phyloP scores from a whole-genome alignment of 2,797 vertebrate species.

The Acipenser oxyrinchus region DNA sequence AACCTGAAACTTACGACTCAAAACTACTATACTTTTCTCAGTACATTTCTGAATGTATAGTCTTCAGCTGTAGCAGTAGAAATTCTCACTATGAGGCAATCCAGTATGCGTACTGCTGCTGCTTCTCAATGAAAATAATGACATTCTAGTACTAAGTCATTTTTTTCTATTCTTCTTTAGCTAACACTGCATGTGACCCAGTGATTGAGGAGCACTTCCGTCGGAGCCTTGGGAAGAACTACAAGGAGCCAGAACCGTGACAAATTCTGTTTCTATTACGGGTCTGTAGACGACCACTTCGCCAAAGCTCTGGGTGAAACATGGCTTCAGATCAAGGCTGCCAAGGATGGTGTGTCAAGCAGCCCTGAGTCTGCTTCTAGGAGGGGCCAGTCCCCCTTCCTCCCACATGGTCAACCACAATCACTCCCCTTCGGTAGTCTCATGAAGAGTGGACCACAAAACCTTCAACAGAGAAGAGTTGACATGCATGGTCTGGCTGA shows the following conservation, averaged over 20 bases:
- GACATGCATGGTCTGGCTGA: constrained; percentile 64
- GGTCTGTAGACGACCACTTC: constrained; percentile 95
- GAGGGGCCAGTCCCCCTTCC: constrained; percentile 85
- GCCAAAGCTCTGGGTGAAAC: constrained; percentile 95
- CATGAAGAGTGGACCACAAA: constrained; percentile 58
- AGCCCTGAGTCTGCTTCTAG: constrained; percentile 72
- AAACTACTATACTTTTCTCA: no score
- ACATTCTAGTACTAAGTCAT: neutral
- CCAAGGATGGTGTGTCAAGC: constrained; percentile 67
- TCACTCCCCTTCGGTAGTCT: constrained; percentile 91
- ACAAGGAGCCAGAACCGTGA: constrained; percentile 88
- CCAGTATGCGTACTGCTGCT: no score
- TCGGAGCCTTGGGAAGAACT: constrained; percentile 93
- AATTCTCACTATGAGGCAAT: no score
- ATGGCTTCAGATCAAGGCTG: constrained; percentile 95
- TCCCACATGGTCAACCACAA: constrained; percentile 88
- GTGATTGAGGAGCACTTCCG: constrained; percentile 98
- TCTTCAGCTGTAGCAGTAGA: no score
- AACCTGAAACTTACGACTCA: no score
- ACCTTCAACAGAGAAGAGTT: constrained; percentile 22
- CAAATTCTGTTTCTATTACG: constrained; percentile 95
- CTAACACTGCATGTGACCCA: constrained; percentile 76
- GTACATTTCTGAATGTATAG: no score
- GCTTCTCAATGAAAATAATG: no score
- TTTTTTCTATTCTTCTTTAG: constrained; percentile 30